Evolutionary conservation across 2,888 invertebrate genomes (phyloP).

Genomic region (Parnassius apollo): DNA sequence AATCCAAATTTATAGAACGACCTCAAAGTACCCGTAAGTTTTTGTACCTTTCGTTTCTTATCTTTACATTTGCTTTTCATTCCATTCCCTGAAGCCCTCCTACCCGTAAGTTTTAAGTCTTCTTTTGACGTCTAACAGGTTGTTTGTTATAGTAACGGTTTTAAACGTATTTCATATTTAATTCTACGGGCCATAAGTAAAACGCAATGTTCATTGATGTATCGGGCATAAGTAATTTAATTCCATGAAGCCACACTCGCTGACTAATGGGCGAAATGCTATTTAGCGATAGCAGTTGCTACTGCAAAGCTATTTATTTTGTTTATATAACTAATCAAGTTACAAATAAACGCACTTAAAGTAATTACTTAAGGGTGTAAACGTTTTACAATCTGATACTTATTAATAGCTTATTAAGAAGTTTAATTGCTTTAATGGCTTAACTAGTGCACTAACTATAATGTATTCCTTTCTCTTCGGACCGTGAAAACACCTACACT

Average conservation of each 20-base stretch:
- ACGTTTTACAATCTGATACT: neutral
- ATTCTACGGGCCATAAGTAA: no score
- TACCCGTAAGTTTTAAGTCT: no score
- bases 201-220: no score
- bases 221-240: neutral
- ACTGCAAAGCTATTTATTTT: neutral
- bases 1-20: no score
- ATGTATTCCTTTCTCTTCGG: conserved; percentile 10
- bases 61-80: no score
- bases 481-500: neutral
- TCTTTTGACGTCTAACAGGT: no score
- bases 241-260: neutral
- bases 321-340: neutral
- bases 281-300: no score
- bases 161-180: no score
- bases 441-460: neutral
- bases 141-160: no score
- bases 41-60: no score
- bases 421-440: conserved; percentile 4
- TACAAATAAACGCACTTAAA: conserved; percentile 9
- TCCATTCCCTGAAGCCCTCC: no score
- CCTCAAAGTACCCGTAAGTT: no score
- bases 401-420: conserved; percentile 2
- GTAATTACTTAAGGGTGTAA: neutral
- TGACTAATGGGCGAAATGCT: conserved; percentile 4